Conservation (phyloP, 2,888 invertebrate species). For the Pristionchus fissidentatus region DNA sequence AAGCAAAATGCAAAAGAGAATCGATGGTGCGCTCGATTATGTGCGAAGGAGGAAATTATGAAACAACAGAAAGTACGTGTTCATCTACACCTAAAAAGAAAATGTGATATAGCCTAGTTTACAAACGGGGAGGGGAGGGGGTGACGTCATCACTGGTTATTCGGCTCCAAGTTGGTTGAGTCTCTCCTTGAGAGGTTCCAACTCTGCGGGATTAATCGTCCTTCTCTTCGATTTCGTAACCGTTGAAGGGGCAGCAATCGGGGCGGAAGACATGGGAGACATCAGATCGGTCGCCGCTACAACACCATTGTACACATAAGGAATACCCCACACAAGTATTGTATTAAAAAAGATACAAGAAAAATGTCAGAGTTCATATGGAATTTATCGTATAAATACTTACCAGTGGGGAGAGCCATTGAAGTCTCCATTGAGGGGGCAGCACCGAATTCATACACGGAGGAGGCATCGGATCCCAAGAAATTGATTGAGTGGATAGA, state of each 20-base stretch:
- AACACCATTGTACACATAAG: no score
- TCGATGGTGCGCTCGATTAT: conserved; percentile 15
- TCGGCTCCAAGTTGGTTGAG: conserved; percentile 13
- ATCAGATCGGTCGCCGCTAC: not conserved
- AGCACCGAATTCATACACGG: conserved; percentile 1
- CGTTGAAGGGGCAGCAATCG: not conserved
- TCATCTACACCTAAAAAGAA: not conserved
- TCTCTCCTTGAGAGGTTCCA: conserved; percentile 46
- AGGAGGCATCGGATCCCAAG: conserved; percentile 20
- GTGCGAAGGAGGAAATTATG: not conserved
- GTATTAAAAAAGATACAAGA: not conserved
- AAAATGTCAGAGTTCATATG: no score
- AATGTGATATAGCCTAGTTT: not conserved
- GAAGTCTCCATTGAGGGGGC: not conserved
- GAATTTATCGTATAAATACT: not conserved
- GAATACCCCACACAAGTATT: no score
- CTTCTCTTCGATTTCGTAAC: conserved; percentile 29
- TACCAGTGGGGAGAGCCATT: not conserved
- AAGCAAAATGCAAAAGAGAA: not conserved
- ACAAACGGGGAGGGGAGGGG: not conserved
- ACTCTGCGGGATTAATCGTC: conserved; percentile 37
- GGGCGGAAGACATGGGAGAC: not conserved
- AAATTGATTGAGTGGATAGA: not conserved
- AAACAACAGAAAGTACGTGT: not conserved
- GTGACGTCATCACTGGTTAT: not conserved